Evolutionary conservation across 2,888 invertebrate species (phyloP), one percentile per base, ranked within the genome.

Genomic region (Parapristionchus giblindavisi): DNA sequence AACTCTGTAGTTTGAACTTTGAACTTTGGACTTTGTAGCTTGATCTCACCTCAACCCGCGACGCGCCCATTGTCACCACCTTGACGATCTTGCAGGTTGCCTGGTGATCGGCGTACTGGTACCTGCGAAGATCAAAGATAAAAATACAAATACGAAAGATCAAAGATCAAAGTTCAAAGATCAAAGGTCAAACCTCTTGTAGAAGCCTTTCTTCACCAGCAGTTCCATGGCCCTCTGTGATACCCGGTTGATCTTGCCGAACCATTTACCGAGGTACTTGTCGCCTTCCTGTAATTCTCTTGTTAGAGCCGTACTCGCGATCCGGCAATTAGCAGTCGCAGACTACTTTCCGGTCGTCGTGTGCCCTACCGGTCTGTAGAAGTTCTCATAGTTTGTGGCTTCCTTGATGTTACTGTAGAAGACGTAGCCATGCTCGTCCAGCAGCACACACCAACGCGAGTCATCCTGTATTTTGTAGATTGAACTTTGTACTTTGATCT

Each of bases 351-450:
- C 27, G 32, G 27, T 8, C 40, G 21, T 63, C n/a, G n/a, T n/a
- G n/a, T n/a, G n/a, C n/a, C 58, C 40, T 36, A 80, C 80, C 72
- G 60, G 74, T 11, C 79, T 52, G 68, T 80, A 80, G 51, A 77
- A 73, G 24, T 79, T 78, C 58, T 79, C 82, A 54, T 81, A 83
- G 51, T 76, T 51, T 11, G 80, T 80, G 34, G 79, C 80, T n/a
- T 79, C 80, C 52, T 76, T 75, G 48, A 80, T 77, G 65, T 85
- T 85, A 71, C 83, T 82, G 82, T 83, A 87, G 76, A 85, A 81
- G 17, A 87, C 84, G 72, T 85, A 86, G 38, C 80, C 87, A 72
- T 86, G 85, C 75, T 87, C 87, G 75, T 87, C 87, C 61, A 87
- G 73, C 17, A 87, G 79, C 52, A 84, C 82, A 79, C 87, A 87